phyloP scores from a whole-genome alignment of 2,113 vertebrate genomes.

The Corythaixoides concolor region DNA sequence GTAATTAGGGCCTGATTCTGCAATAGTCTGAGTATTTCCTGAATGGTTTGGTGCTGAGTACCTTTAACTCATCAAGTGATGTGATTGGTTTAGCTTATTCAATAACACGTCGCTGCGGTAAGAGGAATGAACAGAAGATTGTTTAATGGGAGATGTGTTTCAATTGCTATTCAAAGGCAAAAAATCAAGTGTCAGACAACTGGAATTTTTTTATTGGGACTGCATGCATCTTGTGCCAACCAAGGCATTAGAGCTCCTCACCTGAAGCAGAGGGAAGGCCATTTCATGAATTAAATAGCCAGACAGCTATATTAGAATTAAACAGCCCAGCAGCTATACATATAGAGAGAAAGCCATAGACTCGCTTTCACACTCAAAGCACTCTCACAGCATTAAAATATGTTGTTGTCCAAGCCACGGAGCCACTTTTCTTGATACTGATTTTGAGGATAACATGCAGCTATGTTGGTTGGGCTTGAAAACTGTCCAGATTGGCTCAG shows the following conservation, averaged over 20 bases:
- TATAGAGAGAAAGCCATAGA: neutral
- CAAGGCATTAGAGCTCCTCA: neutral
- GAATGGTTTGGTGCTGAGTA: slow-evolving; percentile 15
- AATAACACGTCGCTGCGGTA: neutral
- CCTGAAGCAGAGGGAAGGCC: neutral
- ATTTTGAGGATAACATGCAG: neutral
- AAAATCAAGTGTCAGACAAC: neutral
- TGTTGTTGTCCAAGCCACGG: neutral
- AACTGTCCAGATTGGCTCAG: neutral
- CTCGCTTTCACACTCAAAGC: neutral
- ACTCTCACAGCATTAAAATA: neutral
- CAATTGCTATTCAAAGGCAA: neutral
- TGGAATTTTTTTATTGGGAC: neutral
- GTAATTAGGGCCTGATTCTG: slow-evolving; percentile 39
- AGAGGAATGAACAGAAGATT: neutral
- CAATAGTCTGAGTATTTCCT: slow-evolving; percentile 41
- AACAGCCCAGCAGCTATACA: neutral
- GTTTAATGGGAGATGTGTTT: neutral
- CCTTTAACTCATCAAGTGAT: slow-evolving; percentile 31
- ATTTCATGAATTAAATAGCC: neutral
- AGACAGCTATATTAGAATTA: neutral
- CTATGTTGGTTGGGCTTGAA: neutral
- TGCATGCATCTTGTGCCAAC: neutral
- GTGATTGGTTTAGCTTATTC: neutral
- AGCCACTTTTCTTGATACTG: neutral